Percentiles rank a stretch among this genome's conserved stretches.
Conservation (phyloP, 2,113 vertebrate genomes). For the Montifringilla adamsi region DNA sequence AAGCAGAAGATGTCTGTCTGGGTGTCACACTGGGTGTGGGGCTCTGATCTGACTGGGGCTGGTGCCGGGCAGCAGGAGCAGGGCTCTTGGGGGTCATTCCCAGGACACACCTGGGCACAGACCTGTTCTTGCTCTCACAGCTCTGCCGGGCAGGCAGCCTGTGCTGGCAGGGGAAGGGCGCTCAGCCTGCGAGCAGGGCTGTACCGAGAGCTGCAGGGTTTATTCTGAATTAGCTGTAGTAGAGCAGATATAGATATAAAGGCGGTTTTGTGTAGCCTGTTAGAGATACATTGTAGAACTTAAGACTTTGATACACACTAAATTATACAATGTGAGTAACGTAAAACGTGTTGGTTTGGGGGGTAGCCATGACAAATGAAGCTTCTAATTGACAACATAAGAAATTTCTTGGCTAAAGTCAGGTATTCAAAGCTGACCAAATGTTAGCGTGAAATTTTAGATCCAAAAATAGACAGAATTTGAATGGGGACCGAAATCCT, state of each 20-base stretch:
- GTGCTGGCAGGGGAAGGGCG: neutral
- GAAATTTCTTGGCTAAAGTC: neutral
- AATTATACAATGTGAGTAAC: neutral
- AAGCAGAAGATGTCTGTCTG: neutral
- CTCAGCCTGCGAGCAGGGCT: neutral
- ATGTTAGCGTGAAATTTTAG: neutral
- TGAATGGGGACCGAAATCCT: neutral
- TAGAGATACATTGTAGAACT: neutral
- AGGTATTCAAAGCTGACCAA: neutral
- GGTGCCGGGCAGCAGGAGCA: neutral
- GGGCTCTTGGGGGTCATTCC: neutral
- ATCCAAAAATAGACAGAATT: neutral
- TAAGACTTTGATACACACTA: neutral
- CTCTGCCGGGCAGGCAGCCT: neutral
- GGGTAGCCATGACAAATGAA: neutral
- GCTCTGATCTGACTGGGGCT: neutral
- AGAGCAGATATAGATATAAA: neutral
- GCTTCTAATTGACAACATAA: neutral
- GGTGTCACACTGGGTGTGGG: fast-evolving
- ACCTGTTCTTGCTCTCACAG: neutral
- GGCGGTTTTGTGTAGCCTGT: neutral
- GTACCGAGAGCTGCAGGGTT: neutral
- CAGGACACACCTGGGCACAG: neutral
- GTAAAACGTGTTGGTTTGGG: neutral
- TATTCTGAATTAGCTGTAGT: neutral